Conservation (phyloP, 2,797 vertebrate genomes). For the Falco cherrug region DNA sequence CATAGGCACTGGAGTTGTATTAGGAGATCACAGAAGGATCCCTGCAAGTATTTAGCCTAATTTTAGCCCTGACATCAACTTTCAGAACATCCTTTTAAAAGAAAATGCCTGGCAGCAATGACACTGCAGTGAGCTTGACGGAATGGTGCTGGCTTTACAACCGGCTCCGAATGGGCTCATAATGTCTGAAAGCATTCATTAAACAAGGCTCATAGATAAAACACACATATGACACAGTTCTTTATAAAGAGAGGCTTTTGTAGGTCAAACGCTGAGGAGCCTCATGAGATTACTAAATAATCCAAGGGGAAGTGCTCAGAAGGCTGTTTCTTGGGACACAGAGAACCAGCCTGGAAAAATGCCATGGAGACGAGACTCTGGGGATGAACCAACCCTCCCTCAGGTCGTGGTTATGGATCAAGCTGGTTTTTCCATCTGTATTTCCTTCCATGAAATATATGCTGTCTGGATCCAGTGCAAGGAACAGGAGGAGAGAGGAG, state of each 20-base stretch:
- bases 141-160: not conserved
- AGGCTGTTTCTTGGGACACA: conserved; percentile 1
- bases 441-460: not conserved
- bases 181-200: not conserved
- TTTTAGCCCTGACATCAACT: not conserved
- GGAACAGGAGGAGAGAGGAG: not conserved
- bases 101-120: not conserved
- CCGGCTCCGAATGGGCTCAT: not conserved
- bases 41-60: not conserved
- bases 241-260: conserved; percentile 8
- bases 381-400: not conserved
- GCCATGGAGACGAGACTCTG: conserved; percentile 4
- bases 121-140: not conserved
- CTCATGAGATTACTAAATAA: conserved; percentile 27
- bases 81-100: conserved; percentile 13
- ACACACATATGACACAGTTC: not conserved
- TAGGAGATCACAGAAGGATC: not conserved
- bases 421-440: not conserved
- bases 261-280: not conserved
- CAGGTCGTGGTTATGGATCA: not conserved
- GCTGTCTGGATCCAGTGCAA: not conserved
- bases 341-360: conserved; percentile 22
- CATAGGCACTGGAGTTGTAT: not conserved
- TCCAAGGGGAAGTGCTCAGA: conserved; percentile 3
- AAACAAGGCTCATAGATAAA: conserved; percentile 5